A percentile compares a stretch with the other conserved stretches of the same genome.
These are phyloP conservation scores for Nyleta sp. DNA, from an alignment of 2,888 invertebrate species.

Conservation along the genomic window DNA sequence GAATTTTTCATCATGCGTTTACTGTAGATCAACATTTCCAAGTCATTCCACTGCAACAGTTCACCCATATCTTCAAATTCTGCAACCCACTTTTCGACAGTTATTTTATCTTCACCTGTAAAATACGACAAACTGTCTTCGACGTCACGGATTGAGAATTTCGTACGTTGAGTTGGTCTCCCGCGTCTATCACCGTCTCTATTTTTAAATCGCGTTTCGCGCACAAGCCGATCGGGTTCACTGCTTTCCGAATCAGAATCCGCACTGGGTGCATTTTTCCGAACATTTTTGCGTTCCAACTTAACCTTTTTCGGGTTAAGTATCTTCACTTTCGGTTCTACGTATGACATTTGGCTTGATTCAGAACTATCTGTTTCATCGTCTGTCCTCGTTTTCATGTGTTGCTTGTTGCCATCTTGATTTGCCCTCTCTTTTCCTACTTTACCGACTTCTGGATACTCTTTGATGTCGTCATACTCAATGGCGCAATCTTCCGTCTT, in stretches of 20 bases:
- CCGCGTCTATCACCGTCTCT: not conserved
- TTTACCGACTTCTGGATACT: too few species aligned
- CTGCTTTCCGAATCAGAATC: slow-evolving; percentile 4
- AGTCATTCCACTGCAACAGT: slow-evolving; percentile 52
- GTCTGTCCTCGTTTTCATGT: not conserved
- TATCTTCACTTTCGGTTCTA: not conserved
- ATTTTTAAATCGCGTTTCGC: not conserved
- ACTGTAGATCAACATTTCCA: slow-evolving; percentile 61
- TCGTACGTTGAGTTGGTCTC: not conserved
- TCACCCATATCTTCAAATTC: slow-evolving; percentile 65
- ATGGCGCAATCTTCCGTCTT: not conserved
- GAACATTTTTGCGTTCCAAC: too few species aligned
- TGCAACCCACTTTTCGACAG: slow-evolving; percentile 57
- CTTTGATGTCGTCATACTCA: not conserved
- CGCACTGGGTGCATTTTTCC: too few species aligned
- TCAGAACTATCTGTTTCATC: not conserved
- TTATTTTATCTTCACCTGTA: slow-evolving; percentile 42
- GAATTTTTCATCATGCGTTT: slow-evolving; percentile 61
- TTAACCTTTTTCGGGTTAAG: too few species aligned
- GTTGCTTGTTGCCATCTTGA: not conserved
- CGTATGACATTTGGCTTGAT: not conserved
- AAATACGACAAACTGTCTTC: slow-evolving; percentile 52
- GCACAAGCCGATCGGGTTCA: not conserved
- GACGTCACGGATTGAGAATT: slow-evolving; percentile 50
- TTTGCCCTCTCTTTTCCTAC: too few species aligned